These are phyloP conservation scores for Protodeltote pygarga DNA, from an alignment of 2,888 invertebrate genomes.

Conservation along the genomic window DNA sequence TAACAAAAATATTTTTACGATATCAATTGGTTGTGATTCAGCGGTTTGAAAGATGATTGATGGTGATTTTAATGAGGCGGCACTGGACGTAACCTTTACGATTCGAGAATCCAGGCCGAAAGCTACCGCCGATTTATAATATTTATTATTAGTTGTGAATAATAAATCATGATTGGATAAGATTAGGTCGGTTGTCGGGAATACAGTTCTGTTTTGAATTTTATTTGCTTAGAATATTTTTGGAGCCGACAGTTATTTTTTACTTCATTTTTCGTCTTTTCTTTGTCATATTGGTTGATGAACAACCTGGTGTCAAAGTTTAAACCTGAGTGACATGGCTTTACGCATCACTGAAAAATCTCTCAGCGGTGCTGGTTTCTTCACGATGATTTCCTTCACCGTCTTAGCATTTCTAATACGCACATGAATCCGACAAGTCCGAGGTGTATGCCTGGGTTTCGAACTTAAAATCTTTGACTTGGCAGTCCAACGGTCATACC, in stretches of 20 bases:
- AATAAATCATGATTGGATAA: conserved; percentile 35
- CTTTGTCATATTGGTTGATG: too few relatives aligned
- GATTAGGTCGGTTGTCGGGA: conserved; percentile 6
- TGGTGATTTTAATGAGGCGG: conserved; percentile 47
- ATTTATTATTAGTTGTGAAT: conserved; percentile 37
- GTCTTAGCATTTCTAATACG: too few relatives aligned
- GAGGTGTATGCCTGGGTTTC: too few relatives aligned
- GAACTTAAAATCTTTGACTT: too few relatives aligned
- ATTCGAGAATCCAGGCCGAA: conserved; percentile 38
- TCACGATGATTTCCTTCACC: too few relatives aligned
- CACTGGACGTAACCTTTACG: conserved; percentile 31
- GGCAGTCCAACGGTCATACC: too few relatives aligned
- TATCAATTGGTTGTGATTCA: conserved; percentile 47
- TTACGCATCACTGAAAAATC: neutral
- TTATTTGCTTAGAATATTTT: neutral
- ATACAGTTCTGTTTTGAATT: neutral
- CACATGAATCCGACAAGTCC: too few relatives aligned
- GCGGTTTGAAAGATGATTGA: conserved; percentile 45
- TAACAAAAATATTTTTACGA: conserved; percentile 43
- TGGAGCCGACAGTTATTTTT: too few relatives aligned
- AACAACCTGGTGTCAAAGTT: too few relatives aligned
- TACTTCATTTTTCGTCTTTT: too few relatives aligned
- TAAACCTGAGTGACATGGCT: too few relatives aligned
- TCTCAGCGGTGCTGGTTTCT: too few relatives aligned
- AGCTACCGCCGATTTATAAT: conserved; percentile 36